These are phyloP conservation scores for Pemphredon lugubris DNA, from an alignment of 2,888 invertebrate genomes.

Conservation along the genomic window DNA sequence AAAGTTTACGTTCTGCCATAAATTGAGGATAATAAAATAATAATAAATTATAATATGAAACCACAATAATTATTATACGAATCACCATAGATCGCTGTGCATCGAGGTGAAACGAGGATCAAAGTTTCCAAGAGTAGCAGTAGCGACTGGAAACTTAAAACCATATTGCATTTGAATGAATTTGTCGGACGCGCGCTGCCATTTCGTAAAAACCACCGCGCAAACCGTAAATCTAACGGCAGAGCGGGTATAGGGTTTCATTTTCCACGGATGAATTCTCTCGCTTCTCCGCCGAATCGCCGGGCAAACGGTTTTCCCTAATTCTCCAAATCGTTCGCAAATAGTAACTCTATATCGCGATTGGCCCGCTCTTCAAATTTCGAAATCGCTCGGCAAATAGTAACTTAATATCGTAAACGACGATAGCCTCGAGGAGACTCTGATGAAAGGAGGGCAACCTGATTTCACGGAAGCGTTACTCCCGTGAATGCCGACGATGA, in stretches of 20 bases:
- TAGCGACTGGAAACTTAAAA: no score
- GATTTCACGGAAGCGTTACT: conserved; percentile 66
- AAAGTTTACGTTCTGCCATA: no score
- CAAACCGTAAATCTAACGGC: conserved; percentile 43
- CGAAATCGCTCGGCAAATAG: conserved; percentile 47
- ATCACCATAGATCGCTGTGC: no score
- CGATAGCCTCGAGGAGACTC: conserved; percentile 27
- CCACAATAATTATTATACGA: no score
- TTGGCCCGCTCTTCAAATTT: conserved; percentile 29
- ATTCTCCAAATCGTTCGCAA: conserved; percentile 54
- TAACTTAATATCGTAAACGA: conserved; percentile 57
- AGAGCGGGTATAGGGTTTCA: conserved; percentile 56
- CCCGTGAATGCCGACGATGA: conserved; percentile 57
- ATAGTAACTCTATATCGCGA: conserved; percentile 62
- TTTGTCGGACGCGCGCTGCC: no score
- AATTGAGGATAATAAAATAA: no score
- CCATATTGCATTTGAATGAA: background rate
- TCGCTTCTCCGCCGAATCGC: conserved; percentile 34
- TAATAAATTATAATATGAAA: no score
- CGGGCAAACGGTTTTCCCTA: conserved; percentile 45
- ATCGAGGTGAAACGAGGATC: no score
- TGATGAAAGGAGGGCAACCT: conserved; percentile 44
- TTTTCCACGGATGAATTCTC: conserved; percentile 31
- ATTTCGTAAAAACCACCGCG: conserved; percentile 18
- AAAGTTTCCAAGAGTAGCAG: no score